Base-by-base conservation (phyloP, 2,113 vertebrate species). In the Sialia sialis region DNA sequence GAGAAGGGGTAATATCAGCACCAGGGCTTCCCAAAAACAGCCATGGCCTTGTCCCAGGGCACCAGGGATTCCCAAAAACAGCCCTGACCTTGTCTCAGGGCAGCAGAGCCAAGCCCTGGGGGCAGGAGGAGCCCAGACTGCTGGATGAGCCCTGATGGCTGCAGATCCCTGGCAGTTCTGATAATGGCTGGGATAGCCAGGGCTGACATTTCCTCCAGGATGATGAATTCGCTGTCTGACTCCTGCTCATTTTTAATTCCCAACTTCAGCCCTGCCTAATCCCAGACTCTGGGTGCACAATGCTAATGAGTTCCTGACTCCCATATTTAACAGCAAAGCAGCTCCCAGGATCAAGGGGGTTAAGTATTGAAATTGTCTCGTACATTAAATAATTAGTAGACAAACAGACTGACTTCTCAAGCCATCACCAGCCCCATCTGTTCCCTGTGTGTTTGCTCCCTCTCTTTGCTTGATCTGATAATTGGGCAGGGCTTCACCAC, bases 361-460 rank as follows among this genome's bases (percentile, higher is more conserved):
- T 96, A 96, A 95, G 89, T 46, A 85, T 94, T 58, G 93, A 89
- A 92, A 95, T 92, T 91, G 95, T 94, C 80, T 97, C 46, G 11
- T 92, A 81, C 88, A 95, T 95, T 96, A 97, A 96, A 93, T 95
- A 96, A 96, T 95, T 96, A 97, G 92, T 60, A 96, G 91, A 87
- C 89, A 96, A 96, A 92, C 89, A 93, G 94, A 90, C 89, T 94
- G 93, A 94, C 93, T 94, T 92, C 95, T 94, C 73, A 58, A 94
- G 93, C 87, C 94, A 89, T 91, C 75, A n/a, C 74, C 5, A 20
- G 84, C 80, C 91, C 86, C 91, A 91, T 94, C 86, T 94, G 93
- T 87, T 95, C 64, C 59, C 75, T 70, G 59, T 16, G 23, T 52
- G 1, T 84, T 95, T 76, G 85, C 79, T 96, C 63, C 75, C 70